Evolutionary conservation across 2,113 vertebrate species (phyloP).

Genomic region (Albula goreensis): DNA sequence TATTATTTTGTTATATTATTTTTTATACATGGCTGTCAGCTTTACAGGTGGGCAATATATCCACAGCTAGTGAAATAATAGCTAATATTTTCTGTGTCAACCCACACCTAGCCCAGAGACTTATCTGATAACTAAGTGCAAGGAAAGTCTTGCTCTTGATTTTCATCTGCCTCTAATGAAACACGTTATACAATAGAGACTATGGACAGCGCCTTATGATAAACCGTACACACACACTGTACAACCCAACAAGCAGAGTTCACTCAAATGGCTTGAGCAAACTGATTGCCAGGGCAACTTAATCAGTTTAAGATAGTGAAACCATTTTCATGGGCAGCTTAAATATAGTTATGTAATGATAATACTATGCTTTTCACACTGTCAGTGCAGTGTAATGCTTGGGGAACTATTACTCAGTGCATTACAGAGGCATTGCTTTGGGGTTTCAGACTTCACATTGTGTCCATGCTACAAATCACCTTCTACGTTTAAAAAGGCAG

Average conservation of each 20-base stretch:
- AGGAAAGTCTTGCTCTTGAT: background rate
- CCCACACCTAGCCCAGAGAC: background rate
- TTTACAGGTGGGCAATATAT: slow-evolving; percentile 14
- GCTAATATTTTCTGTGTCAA: background rate
- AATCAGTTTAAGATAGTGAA: too few species aligned
- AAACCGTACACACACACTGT: background rate
- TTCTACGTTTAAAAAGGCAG: background rate
- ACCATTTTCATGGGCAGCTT: too few species aligned
- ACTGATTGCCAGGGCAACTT: too few species aligned
- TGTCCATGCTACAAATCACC: background rate
- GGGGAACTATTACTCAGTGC: too few species aligned
- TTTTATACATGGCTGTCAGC: background rate
- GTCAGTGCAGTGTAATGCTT: too few species aligned
- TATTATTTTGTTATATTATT: background rate
- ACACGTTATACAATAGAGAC: background rate
- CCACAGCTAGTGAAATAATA: slow-evolving; percentile 14
- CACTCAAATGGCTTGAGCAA: too few species aligned
- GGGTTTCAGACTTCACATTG: too few species aligned
- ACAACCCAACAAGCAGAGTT: background rate
- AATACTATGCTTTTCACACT: too few species aligned
- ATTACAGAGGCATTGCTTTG: too few species aligned
- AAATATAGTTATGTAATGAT: too few species aligned
- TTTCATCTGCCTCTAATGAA: background rate
- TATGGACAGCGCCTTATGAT: background rate
- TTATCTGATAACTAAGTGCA: background rate